A percentile compares a stretch with the other conserved stretches of the same genome.
Evolutionary conservation across 2,888 invertebrate species (phyloP).

Genomic region (Laspeyria flexula): DNA sequence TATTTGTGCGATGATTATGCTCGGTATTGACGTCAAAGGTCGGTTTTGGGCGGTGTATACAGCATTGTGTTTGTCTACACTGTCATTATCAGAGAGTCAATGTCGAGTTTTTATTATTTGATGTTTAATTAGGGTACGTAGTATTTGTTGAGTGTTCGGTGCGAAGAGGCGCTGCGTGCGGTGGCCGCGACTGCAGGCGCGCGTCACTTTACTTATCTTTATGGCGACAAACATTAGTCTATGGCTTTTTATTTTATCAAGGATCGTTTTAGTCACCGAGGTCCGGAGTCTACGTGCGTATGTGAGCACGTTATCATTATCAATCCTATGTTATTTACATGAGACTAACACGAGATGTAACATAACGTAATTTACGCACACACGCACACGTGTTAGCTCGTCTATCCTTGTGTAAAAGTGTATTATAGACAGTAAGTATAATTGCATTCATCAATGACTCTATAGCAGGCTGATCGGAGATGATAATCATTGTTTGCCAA

Average conservation of each 20-base stretch:
- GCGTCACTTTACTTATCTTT: conserved; percentile 76
- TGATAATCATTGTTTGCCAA: conserved; percentile 1
- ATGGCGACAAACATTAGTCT: conserved; percentile 72
- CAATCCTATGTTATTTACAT: conserved; percentile 73
- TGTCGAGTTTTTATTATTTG: conserved; percentile 72
- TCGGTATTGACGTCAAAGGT: conserved; percentile 53
- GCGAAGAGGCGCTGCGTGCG: conserved; percentile 62
- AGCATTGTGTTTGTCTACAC: conserved; percentile 52
- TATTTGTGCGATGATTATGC: conserved; percentile 40
- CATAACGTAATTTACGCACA: conserved; percentile 47
- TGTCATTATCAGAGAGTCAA: conserved; percentile 67
- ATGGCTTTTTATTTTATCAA: conserved; percentile 76
- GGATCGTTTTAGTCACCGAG: conserved; percentile 71
- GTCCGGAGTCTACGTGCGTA: conserved; percentile 63
- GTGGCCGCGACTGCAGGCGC: conserved; percentile 68
- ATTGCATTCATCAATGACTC: not conserved
- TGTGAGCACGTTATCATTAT: conserved; percentile 65
- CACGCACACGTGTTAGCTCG: not conserved
- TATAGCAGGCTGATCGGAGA: conserved; percentile 2
- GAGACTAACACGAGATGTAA: conserved; percentile 60
- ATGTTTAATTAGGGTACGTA: conserved; percentile 68
- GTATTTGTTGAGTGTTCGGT: conserved; percentile 69
- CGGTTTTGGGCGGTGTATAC: conserved; percentile 42
- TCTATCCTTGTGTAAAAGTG: not conserved
- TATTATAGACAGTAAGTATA: not conserved